phyloP scores from a whole-genome alignment of 2,113 vertebrate species.

The rat (Rattus norvegicus) region GRCr8 NC_086020.1:208574001-208574500 shows the following conservation, averaged over 20 bases:
- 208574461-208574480: not conserved
- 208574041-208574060: not conserved
- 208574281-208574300: not conserved
- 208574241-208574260: not conserved
- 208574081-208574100: not conserved
- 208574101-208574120: not conserved
- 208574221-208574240: not conserved
- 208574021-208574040: not conserved
- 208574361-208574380: not conserved
- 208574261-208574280: not conserved
- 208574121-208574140: not conserved
- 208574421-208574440: not conserved
- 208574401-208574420: not conserved
- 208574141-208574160: not conserved
- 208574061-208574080: not conserved
- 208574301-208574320: not conserved
- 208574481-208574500: not conserved
- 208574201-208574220: not conserved
- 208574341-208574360: accelerated
- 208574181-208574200: not conserved
- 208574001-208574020: not conserved
- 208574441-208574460: not conserved
- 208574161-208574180: not conserved
- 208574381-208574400: not conserved
- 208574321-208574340: too few relatives aligned